phyloP scores from a whole-genome alignment of 2,797 vertebrate genomes.

The Macropodus opercularis region DNA sequence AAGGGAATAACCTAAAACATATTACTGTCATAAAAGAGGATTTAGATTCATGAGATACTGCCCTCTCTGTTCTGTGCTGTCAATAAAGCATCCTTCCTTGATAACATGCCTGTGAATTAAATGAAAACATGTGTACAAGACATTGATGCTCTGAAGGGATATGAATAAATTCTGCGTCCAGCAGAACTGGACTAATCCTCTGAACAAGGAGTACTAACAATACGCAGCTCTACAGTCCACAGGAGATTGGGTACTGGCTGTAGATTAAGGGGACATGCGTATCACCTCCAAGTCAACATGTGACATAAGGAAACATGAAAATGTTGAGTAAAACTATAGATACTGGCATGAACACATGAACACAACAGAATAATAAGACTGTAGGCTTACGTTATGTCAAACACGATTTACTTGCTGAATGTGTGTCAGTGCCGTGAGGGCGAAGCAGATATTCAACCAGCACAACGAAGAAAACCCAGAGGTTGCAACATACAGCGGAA shows the following conservation, averaged over 20 bases:
- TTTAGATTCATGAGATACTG: not conserved
- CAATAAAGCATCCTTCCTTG: not conserved
- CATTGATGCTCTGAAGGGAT: slow-evolving; percentile 2
- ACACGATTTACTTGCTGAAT: too few relatives aligned
- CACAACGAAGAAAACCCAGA: slow-evolving; percentile 28
- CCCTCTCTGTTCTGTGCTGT: not conserved
- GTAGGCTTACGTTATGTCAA: too few relatives aligned
- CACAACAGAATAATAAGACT: too few relatives aligned
- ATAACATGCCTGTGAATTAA: not conserved
- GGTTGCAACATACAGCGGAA: slow-evolving; percentile 40
- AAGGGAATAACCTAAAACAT: not conserved
- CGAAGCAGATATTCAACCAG: slow-evolving; percentile 2
- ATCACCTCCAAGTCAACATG: slow-evolving; percentile 18
- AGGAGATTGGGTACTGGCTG: slow-evolving; percentile 61
- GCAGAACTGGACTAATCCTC: slow-evolving; percentile 63
- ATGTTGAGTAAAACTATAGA: too few relatives aligned
- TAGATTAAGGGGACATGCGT: slow-evolving; percentile 58
- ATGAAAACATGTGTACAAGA: slow-evolving; percentile 22
- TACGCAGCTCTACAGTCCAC: slow-evolving; percentile 50
- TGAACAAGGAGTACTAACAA: slow-evolving; percentile 74
- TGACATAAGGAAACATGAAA: slow-evolving; percentile 34
- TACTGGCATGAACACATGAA: too few relatives aligned
- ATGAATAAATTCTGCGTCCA: slow-evolving; percentile 22
- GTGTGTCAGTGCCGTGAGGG: slow-evolving; percentile 14
- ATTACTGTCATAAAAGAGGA: not conserved